Percentiles rank a stretch among this genome's conserved stretches.
Conservation (phyloP, 2,888 invertebrate species). For the Troides oblongomaculatus region DNA sequence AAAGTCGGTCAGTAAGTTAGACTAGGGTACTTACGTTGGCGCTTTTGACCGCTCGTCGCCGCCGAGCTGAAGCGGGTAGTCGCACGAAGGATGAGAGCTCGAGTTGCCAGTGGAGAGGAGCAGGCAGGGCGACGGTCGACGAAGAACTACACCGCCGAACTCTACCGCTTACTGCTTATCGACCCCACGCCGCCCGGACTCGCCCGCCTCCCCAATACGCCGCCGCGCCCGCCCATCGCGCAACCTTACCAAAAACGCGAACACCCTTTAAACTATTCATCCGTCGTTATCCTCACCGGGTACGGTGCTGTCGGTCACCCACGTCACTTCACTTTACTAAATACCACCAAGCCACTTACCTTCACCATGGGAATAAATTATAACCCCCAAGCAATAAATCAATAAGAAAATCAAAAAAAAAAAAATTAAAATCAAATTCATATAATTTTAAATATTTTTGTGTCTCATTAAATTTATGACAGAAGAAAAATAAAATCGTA, state of each 20-base stretch:
- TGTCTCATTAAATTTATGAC: too few species aligned
- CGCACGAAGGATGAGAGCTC: conserved; percentile 41
- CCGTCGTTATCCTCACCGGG: conserved; percentile 55
- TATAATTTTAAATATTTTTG: too few species aligned
- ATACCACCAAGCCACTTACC: neutral
- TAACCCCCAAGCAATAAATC: neutral
- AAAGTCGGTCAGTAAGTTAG: conserved; percentile 23
- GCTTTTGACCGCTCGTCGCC: conserved; percentile 31
- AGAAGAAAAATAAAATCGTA: too few species aligned
- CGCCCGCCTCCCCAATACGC: conserved; percentile 49
- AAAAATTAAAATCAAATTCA: too few species aligned
- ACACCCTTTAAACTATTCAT: conserved; percentile 68
- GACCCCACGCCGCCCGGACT: conserved; percentile 61
- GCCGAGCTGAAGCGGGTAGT: conserved; percentile 31
- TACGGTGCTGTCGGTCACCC: conserved; percentile 51
- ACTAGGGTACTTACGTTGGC: conserved; percentile 18
- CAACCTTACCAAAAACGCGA: conserved; percentile 65
- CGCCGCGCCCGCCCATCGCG: conserved; percentile 60
- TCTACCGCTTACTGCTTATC: conserved; percentile 62
- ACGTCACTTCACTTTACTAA: conserved; percentile 37
- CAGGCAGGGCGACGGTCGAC: conserved; percentile 44
- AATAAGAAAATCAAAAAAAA: neutral
- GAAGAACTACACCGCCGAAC: conserved; percentile 45
- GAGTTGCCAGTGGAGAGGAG: conserved; percentile 34
- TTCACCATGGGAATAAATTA: neutral